Evolutionary conservation across 2,888 invertebrate genomes (phyloP).

Genomic region (Polylopha cassiicola): DNA sequence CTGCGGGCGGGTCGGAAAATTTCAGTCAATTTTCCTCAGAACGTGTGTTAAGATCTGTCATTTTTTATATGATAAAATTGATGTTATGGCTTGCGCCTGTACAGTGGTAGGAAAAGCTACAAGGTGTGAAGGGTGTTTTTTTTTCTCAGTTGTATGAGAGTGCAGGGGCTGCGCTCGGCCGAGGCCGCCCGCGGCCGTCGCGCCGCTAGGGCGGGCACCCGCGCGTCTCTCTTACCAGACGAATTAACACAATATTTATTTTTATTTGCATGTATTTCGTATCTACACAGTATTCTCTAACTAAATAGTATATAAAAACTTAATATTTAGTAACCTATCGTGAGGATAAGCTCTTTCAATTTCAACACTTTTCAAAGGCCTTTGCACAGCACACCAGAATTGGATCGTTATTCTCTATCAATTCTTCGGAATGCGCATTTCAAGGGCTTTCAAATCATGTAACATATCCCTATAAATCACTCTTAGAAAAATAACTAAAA

Average conservation of each 20-base stretch:
- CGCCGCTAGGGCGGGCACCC: slow-evolving; percentile 52
- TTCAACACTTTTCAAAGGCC: slow-evolving; percentile 26
- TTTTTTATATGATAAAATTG: slow-evolving; percentile 35
- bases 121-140: slow-evolving; percentile 45
- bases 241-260: slow-evolving; percentile 22
- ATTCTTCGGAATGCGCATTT: slow-evolving; percentile 36
- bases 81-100: slow-evolving; percentile 62
- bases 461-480: slow-evolving; percentile 28
- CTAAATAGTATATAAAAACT: slow-evolving; percentile 41
- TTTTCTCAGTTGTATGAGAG: slow-evolving; percentile 41
- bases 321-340: slow-evolving; percentile 25
- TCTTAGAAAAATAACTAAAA: slow-evolving; percentile 35
- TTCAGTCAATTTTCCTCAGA: slow-evolving; percentile 63
- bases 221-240: slow-evolving; percentile 22
- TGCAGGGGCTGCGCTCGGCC: slow-evolving; percentile 50
- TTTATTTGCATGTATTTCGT: slow-evolving; percentile 33
- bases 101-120: slow-evolving; percentile 39
- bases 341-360: slow-evolving; percentile 26
- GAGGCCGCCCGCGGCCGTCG: slow-evolving; percentile 47
- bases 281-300: slow-evolving; percentile 24
- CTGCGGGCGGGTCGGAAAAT: slow-evolving; percentile 55
- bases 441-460: slow-evolving; percentile 25
- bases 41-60: slow-evolving; percentile 32
- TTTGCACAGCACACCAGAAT: slow-evolving; percentile 6
- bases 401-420: slow-evolving; percentile 29